Conservation (phyloP, 2,888 invertebrate genomes). For the Spisula subtruncata region DNA sequence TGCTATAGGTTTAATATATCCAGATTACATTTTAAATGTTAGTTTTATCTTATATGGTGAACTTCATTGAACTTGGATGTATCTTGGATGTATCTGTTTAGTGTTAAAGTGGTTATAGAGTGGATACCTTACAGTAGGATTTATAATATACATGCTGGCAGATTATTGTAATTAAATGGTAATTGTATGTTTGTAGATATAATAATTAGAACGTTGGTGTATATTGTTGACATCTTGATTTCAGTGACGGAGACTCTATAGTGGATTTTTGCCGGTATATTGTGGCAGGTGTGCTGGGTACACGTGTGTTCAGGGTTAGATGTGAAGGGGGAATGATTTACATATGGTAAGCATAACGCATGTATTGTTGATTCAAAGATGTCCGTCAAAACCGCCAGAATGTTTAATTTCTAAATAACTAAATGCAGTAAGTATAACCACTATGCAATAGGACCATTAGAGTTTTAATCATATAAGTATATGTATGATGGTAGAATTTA, state of each 20-base stretch:
- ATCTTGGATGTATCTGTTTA: too few species aligned
- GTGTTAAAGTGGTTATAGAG: background rate
- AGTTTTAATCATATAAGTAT: too few species aligned
- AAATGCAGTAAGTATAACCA: too few species aligned
- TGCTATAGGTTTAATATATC: background rate
- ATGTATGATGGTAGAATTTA: too few species aligned
- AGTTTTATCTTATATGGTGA: slow-evolving; percentile 26
- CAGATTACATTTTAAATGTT: slow-evolving; percentile 23
- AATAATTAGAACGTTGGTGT: background rate
- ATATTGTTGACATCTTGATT: background rate
- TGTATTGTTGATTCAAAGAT: too few species aligned
- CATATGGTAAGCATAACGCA: background rate
- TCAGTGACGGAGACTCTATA: background rate
- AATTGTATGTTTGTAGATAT: background rate
- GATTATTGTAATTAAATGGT: slow-evolving; percentile 1
- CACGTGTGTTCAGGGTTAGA: background rate
- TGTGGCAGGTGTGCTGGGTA: background rate
- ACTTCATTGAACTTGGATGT: slow-evolving; percentile 13
- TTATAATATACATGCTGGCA: background rate
- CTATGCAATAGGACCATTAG: too few species aligned
- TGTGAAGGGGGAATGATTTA: background rate
- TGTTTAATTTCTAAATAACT: too few species aligned
- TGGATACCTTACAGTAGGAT: background rate
- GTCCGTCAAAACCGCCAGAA: too few species aligned
- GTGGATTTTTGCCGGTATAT: background rate